Evolutionary conservation across 1,140 invertebrate genomes (phyloP).

Genomic region (Diplogasteroides magnus): DNA sequence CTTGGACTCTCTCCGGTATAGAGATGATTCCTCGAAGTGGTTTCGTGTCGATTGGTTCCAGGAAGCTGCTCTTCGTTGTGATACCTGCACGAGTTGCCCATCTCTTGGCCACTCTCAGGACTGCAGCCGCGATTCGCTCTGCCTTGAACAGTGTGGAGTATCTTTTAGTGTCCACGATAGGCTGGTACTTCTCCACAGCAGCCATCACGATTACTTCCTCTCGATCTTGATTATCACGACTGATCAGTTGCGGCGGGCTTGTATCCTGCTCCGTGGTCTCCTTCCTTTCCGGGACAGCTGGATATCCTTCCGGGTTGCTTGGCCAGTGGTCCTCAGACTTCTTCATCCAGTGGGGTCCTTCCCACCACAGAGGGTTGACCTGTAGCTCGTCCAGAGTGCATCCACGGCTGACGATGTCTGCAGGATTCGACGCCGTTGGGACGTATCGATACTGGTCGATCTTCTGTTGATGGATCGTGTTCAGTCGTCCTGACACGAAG

Average conservation of each 20-base stretch:
- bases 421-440: neutral
- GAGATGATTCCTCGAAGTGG: neutral
- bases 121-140: neutral
- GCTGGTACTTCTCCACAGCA: neutral
- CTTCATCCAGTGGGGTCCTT: neutral
- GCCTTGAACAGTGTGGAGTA: neutral
- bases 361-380: conserved; percentile 1
- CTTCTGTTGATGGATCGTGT: neutral
- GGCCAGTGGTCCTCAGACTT: neutral
- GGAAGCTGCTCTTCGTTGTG: too few species aligned
- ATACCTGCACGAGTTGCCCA: too few species aligned
- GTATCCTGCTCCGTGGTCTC: conserved; percentile 7
- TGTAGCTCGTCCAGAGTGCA: neutral
- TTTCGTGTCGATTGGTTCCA: neutral
- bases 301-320: neutral
- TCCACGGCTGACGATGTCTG: conserved; percentile 1
- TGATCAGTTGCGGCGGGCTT: too few species aligned
- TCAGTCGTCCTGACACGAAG: neutral
- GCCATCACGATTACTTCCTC: neutral
- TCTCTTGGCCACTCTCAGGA: neutral
- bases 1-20: neutral
- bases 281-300: neutral
- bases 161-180: neutral
- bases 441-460: conserved; percentile 1
- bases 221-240: too few species aligned